Conservation (phyloP, 2,113 vertebrate species). For the Eulemur macaco region DNA sequence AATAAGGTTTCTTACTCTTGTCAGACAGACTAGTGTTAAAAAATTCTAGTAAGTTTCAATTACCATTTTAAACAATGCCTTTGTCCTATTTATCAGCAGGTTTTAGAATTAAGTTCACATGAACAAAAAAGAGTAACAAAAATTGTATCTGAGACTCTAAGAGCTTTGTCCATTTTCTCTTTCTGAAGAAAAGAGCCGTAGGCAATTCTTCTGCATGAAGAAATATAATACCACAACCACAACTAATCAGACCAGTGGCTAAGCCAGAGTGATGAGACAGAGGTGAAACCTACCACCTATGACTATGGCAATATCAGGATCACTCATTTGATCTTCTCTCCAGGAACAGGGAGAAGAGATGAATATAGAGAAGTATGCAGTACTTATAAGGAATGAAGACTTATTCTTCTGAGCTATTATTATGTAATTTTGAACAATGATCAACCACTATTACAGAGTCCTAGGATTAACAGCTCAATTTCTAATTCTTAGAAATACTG, state of each 20-base stretch:
- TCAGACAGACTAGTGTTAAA: background rate
- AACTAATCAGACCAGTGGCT: background rate
- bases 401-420: background rate
- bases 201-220: background rate
- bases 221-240: background rate
- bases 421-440: background rate
- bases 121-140: background rate
- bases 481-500: background rate
- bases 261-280: background rate
- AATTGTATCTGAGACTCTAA: background rate
- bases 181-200: background rate
- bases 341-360: background rate
- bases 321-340: background rate
- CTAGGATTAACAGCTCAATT: background rate
- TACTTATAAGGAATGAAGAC: background rate
- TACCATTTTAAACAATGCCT: slow-evolving; percentile 12
- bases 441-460: background rate
- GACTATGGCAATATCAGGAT: background rate
- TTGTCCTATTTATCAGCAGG: background rate
- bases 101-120: background rate
- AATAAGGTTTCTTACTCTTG: background rate
- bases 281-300: background rate
- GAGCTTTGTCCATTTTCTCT: background rate
- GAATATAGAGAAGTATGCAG: background rate
- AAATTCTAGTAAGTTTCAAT: slow-evolving; percentile 5